A percentile compares a stretch with the other conserved stretches of the same genome.
Evolutionary conservation across 1,140 invertebrate species (phyloP).

Genomic region (Drosophila nebulosa): DNA sequence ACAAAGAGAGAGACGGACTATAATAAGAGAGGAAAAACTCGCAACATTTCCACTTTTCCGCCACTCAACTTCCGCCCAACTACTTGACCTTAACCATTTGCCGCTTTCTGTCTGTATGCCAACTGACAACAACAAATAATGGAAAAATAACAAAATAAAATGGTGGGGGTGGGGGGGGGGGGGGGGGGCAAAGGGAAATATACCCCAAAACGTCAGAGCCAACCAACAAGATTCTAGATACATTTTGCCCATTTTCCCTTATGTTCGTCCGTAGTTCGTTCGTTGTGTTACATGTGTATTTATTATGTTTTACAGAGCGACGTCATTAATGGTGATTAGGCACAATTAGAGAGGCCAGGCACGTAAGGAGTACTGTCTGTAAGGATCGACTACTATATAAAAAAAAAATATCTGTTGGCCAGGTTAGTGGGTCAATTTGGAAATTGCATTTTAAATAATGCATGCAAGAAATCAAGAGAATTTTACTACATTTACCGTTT

Average conservation of each 20-base stretch:
- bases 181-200: too few relatives aligned
- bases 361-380: conserved; percentile 45
- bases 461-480: conserved; percentile 26
- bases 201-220: conserved; percentile 41
- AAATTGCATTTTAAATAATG: conserved; percentile 53
- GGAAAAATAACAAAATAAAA: conserved; percentile 11
- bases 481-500: not conserved
- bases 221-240: conserved; percentile 34
- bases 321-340: conserved; percentile 52
- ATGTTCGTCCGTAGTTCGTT: too few relatives aligned
- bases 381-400: conserved; percentile 18
- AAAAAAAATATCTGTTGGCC: conserved; percentile 49
- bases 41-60: not conserved
- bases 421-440: conserved; percentile 18
- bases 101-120: conserved; percentile 44
- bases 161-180: too few relatives aligned
- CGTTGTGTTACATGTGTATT: conserved; percentile 1
- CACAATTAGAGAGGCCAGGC: conserved; percentile 19
- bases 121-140: conserved; percentile 28
- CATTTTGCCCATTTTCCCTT: not conserved
- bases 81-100: conserved; percentile 64
- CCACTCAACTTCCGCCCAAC: conserved; percentile 14
- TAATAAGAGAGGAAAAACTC: not conserved
- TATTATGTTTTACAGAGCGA: conserved; percentile 16
- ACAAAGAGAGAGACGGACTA: not conserved